Base-by-base conservation (phyloP, 53 echinoderm and acorn worm genomes). In the Henricia sp. region DNA sequence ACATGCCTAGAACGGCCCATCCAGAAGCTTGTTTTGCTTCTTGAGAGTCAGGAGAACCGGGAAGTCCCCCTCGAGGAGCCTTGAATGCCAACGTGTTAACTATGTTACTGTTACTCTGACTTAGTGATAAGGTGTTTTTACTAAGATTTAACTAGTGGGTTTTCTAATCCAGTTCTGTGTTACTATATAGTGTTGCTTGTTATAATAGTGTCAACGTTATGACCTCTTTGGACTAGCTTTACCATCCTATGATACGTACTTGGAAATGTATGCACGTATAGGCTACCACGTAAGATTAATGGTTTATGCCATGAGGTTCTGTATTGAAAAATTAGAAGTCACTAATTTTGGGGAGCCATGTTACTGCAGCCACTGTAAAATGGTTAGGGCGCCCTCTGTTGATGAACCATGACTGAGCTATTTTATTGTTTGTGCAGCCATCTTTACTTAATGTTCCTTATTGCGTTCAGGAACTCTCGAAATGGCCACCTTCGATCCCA, bases 291-390 rank as follows among this genome's bases (percentile, higher is more conserved):
- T 30, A 60, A 29, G 5, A 60, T 60, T 2, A 16, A 60, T 60
- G 30, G 2, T 1, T 16, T 10, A 60, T 32, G 60, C 34, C 33
- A 60, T 60, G 17, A 60, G 12, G 5, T 34, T 1, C 34, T 60
- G 60, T 0, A 60, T 29, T 60, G 60, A 34, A 60, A 60, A 60
- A 60, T 60, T 60, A 30, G 60, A 60, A 60, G 60, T 60, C 60
- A 60, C 60, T 30, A 60, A 60, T 60, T 60, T 60, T 60, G 33
- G 60, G 60, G 60, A 60, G 60, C 60, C 60, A 60, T 60, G 60
- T 60, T 32, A 30, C 60, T 60, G 60, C 60, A 60, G 60, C 60
- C 60, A 13, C 32, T 30, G 60, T 13, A 60, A 13, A 60, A 60
- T 23, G 30, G 29, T 9, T 60, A 60, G 60, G 2, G 30, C 30